A percentile compares a stretch with the other conserved stretches of the same genome.
Evolutionary conservation across 2,113 vertebrate species (phyloP).

Genomic region (Antennarius striatus): DNA sequence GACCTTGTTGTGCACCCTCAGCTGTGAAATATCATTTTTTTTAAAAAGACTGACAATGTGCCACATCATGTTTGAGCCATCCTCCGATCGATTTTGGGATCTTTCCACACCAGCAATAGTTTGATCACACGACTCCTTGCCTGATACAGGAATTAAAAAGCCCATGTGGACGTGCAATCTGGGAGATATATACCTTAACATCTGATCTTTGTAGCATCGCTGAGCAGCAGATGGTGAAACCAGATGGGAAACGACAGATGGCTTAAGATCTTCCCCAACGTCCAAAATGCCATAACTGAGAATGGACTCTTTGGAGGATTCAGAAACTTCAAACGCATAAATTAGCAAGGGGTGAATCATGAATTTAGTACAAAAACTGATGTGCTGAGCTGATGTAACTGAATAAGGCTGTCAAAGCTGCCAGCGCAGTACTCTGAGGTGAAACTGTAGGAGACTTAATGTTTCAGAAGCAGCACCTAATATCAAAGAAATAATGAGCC

Average conservation of each 20-base stretch:
- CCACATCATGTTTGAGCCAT: neutral
- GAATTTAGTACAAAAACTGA: too few species aligned
- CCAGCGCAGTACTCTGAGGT: too few species aligned
- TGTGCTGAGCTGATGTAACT: too few species aligned
- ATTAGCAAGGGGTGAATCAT: too few species aligned
- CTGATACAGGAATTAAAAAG: neutral
- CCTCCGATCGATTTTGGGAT: neutral
- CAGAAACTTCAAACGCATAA: too few species aligned
- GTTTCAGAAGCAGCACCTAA: too few species aligned
- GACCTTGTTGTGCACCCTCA: neutral
- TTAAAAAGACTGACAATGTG: neutral
- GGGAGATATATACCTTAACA: neutral
- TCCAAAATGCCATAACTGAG: slow-evolving; percentile 1
- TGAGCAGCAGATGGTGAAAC: slow-evolving; percentile 4
- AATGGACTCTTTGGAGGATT: slow-evolving; percentile 1
- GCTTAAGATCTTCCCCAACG: neutral
- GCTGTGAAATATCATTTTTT: neutral
- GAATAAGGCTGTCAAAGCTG: too few species aligned
- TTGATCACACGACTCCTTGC: slow-evolving; percentile 1
- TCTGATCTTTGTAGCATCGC: neutral
- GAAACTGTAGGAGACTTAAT: too few species aligned
- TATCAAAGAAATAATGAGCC: too few species aligned
- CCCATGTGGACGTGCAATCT: neutral
- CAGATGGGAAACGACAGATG: neutral
- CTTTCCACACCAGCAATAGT: too few species aligned